These are phyloP conservation scores for Macrophya alboannulata DNA, from an alignment of 2,888 invertebrate species.

Conservation along the genomic window DNA sequence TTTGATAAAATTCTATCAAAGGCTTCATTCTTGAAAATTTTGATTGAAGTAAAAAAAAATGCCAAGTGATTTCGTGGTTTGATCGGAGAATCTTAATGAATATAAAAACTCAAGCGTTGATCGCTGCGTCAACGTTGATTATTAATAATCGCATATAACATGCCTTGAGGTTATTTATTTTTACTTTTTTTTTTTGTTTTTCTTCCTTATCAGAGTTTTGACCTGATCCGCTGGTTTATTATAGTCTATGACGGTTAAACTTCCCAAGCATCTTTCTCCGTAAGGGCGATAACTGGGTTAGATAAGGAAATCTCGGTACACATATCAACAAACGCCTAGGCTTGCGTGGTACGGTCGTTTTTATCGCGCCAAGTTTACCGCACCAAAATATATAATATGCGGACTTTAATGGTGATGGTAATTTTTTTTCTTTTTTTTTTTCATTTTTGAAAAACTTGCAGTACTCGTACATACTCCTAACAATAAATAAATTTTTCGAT, in stretches of 20 bases:
- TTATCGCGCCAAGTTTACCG: conserved; percentile 6
- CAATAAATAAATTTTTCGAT: no score
- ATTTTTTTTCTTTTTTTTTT: no score
- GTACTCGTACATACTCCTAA: no score
- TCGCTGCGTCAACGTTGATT: not conserved
- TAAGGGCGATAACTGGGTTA: conserved; percentile 49
- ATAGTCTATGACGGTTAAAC: not conserved
- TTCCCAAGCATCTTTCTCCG: conserved; percentile 18
- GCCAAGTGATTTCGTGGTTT: not conserved
- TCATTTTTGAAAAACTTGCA: no score
- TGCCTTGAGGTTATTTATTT: not conserved
- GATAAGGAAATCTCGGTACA: conserved; percentile 41
- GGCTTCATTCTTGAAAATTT: no score
- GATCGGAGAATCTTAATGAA: not conserved
- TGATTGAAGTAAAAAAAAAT: no score
- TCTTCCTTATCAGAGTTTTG: conserved; percentile 16
- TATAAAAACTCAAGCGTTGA: no score
- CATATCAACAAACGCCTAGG: conserved; percentile 33
- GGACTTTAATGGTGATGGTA: no score
- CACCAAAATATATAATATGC: not conserved
- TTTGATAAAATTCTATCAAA: no score
- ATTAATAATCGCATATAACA: not conserved
- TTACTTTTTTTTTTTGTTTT: not conserved
- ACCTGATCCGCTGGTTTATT: not conserved
- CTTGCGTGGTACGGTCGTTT: not conserved